A percentile compares a stretch with the other conserved stretches of the same genome.
These are phyloP conservation scores for Fregata magnificens DNA, from an alignment of 2,113 vertebrate genomes.

Conservation along the genomic window DNA sequence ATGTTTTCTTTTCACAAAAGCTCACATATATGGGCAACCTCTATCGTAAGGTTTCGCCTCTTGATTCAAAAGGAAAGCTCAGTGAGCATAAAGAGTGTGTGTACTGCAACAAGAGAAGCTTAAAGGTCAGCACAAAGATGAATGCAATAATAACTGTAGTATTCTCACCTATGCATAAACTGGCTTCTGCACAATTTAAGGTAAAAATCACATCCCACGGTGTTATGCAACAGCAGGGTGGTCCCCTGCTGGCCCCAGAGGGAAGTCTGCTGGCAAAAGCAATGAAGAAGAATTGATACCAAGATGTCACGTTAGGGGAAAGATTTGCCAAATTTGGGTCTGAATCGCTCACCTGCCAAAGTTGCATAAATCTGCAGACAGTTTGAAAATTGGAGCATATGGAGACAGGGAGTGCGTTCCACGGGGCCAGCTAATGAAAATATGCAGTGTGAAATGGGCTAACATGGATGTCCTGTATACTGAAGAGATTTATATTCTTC, in stretches of 20 bases:
- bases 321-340: background rate
- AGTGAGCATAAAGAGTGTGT: background rate
- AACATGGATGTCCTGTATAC: background rate
- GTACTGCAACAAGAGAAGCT: background rate
- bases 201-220: background rate
- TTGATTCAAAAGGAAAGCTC: background rate
- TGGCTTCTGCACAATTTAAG: background rate
- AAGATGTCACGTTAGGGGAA: background rate
- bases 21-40: background rate
- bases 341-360: background rate
- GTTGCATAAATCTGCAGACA: background rate
- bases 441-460: background rate
- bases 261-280: background rate
- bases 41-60: background rate
- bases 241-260: background rate
- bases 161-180: background rate
- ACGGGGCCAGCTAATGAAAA: background rate
- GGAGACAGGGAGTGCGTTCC: background rate
- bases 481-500: background rate
- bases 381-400: background rate
- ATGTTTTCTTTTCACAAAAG: constrained; percentile 5
- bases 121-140: constrained; percentile 36
- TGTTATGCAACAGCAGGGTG: background rate
- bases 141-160: background rate
- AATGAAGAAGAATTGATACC: background rate